Percentiles rank a stretch among this genome's conserved stretches.
Conservation (phyloP, 2,113 vertebrate genomes). For the Actinemys pallida region DNA sequence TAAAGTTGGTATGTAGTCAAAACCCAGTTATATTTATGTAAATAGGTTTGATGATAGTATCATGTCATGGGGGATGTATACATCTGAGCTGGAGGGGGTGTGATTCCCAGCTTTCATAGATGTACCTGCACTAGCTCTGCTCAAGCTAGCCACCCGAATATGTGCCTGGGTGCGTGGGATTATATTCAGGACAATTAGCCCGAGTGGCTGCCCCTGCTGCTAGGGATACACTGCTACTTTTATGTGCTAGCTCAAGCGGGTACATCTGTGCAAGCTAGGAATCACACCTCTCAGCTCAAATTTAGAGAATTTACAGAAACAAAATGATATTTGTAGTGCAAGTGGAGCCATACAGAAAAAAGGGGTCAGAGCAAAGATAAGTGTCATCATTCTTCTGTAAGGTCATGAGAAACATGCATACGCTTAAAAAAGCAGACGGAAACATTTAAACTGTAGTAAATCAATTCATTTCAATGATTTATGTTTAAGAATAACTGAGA, state of each 20-base stretch:
- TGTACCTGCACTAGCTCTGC: too few relatives aligned
- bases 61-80: neutral
- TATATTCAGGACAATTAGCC: too few relatives aligned
- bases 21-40: neutral
- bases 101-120: neutral
- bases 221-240: too few relatives aligned
- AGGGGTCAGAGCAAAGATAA: neutral
- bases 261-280: too few relatives aligned
- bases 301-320: neutral
- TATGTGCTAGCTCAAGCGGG: too few relatives aligned
- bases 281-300: too few relatives aligned
- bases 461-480: neutral
- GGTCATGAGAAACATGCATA: neutral
- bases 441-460: neutral
- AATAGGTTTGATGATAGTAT: neutral
- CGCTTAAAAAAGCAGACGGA: neutral
- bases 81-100: neutral
- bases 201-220: too few relatives aligned
- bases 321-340: neutral
- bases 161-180: too few relatives aligned
- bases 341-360: neutral
- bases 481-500: neutral
- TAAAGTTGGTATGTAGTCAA: neutral
- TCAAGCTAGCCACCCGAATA: too few relatives aligned
- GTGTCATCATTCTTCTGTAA: neutral